Evolutionary conservation across 2,113 vertebrate species (phyloP), one percentile per base, ranked within the genome.

Genomic region (Suncus etruscus): DNA sequence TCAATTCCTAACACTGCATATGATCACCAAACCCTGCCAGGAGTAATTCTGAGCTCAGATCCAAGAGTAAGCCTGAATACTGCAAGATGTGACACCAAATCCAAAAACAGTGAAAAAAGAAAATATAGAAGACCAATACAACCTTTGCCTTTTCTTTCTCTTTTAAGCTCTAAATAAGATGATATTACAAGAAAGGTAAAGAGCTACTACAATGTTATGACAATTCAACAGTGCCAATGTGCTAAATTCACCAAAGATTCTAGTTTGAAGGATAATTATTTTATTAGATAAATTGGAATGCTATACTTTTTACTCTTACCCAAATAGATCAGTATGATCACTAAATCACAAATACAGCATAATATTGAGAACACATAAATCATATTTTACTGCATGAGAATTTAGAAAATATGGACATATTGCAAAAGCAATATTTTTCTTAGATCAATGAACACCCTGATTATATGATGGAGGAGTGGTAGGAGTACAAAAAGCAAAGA

Each of bases 181-280:
- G 54, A 85, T 88, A 82, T 92, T 25, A n/a, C 81, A 70, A 89
- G 93, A 92, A 84, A 76, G 70, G 82, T 84, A 89, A 89, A 85
- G 31, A 74, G 29, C 63, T 94, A 39, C 51, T 89, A 86, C 94
- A 89, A 89, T 94, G 89, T 95, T 15, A 22, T 91, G 54, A 78
- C 70, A 84, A 54, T 90, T 39, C 58, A 82, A 63, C 65, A 91
- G 66, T 90, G 10, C 65, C 48, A 76, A 1, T 61, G 69, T 81
- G 18, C 65, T 81, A 70, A 83, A 96, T 95, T 91, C 96, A 94
- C 69, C 87, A 69, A 95, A 94, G 27, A 15, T 90, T 61, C 70
- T 95, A 15, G 29, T 90, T 92, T 15, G 87, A 94, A 93, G 27
- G 8, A 74, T 51, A 58, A 15, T 70, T 91, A 20, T 90, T 95